These are phyloP conservation scores for Protonibea diacanthus DNA, from an alignment of 2,797 vertebrate species.

Conservation along the genomic window DNA sequence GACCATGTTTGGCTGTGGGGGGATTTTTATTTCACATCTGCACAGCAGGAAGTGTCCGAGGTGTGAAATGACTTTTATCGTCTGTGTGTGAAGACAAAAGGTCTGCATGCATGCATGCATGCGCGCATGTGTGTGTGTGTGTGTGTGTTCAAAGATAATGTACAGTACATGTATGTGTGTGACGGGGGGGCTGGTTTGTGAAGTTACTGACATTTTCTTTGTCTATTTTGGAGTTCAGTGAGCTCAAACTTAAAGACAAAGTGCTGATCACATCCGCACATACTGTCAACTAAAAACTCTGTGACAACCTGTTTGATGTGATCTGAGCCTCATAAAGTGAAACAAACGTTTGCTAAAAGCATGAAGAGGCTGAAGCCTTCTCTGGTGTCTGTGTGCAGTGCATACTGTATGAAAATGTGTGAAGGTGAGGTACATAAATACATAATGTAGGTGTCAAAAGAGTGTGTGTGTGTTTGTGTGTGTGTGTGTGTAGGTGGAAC, in stretches of 20 bases:
- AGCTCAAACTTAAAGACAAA: conserved; percentile 1
- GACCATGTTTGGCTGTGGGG: conserved; percentile 50
- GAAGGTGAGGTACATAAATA: neutral
- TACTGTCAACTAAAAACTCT: neutral
- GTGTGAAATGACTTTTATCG: conserved; percentile 59
- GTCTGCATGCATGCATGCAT: conserved; percentile 7
- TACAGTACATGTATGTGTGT: neutral
- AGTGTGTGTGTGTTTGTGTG: neutral
- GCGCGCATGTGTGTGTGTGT: conserved; percentile 29
- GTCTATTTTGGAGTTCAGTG: neutral
- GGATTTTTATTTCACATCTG: conserved; percentile 56
- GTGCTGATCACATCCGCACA: neutral
- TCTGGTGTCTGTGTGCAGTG: neutral
- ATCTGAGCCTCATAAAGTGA: neutral
- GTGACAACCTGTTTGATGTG: neutral
- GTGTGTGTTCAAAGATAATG: conserved; percentile 7
- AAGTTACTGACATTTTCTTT: neutral
- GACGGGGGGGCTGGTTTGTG: neutral
- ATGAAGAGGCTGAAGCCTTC: neutral
- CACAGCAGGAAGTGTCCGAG: conserved; percentile 65
- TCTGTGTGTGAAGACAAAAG: conserved; percentile 45
- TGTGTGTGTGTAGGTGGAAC: neutral
- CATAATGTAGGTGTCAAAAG: neutral
- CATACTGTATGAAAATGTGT: neutral
- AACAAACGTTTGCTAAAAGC: neutral